phyloP scores from a whole-genome alignment of 2,797 vertebrate species.

The Lerista edwardsae region DNA sequence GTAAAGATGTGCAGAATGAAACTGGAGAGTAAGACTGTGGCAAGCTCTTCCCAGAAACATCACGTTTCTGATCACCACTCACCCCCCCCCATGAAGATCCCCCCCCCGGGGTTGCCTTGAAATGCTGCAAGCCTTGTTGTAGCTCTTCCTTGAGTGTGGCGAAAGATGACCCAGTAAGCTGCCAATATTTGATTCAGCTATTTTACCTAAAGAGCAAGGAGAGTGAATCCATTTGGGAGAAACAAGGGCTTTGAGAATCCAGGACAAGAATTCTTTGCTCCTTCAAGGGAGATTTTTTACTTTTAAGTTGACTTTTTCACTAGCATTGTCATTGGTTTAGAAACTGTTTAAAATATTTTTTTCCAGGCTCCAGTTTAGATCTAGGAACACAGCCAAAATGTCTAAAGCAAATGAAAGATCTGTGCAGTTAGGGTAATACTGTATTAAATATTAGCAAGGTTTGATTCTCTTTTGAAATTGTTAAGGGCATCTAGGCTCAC shows the following conservation, averaged over 20 bases:
- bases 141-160: constrained; percentile 43
- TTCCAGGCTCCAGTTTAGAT: background rate
- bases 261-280: background rate
- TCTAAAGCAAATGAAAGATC: background rate
- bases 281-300: constrained; percentile 30
- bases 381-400: constrained; percentile 15
- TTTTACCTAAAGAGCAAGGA: constrained; percentile 12
- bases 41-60: constrained; percentile 48
- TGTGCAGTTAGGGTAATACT: background rate
- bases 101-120: constrained; percentile 43
- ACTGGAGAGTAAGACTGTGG: constrained; percentile 45
- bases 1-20: constrained; percentile 31
- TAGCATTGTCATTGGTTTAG: constrained; percentile 42
- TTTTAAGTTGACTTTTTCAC: constrained; percentile 8
- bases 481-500: background rate
- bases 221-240: background rate
- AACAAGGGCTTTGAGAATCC: constrained; percentile 26
- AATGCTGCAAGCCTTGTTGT: constrained; percentile 40
- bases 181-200: constrained; percentile 36
- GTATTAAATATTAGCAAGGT: background rate
- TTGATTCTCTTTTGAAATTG: background rate
- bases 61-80: too few species aligned
- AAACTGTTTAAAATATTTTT: constrained; percentile 22
- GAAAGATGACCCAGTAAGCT: constrained; percentile 42
- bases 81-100: constrained; percentile 35